phyloP scores from a whole-genome alignment of 1,140 invertebrate genomes.

The Achroia grisella region DNA sequence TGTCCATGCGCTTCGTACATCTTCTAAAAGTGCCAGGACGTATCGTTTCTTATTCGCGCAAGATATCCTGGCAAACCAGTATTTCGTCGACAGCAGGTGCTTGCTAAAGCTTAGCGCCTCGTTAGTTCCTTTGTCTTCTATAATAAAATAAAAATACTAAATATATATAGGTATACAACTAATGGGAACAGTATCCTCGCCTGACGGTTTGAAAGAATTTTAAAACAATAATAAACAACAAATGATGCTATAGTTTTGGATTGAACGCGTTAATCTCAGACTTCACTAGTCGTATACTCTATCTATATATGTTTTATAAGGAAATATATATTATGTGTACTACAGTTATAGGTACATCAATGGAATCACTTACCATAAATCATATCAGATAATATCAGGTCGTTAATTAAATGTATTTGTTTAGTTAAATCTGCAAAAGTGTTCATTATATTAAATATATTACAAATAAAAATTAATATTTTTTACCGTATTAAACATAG shows the following conservation, averaged over 20 bases:
- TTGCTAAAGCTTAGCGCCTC: conserved; percentile 29
- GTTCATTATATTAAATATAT: conserved; percentile 12
- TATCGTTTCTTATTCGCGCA: conserved; percentile 47
- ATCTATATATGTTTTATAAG: too few relatives aligned
- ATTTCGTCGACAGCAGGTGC: conserved; percentile 34
- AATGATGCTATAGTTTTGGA: too few relatives aligned
- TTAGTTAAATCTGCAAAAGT: conserved; percentile 42
- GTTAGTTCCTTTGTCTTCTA: conserved; percentile 14
- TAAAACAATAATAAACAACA: neutral
- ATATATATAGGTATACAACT: too few relatives aligned
- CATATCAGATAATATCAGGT: conserved; percentile 46
- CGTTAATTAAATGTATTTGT: conserved; percentile 40
- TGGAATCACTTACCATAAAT: conserved; percentile 3
- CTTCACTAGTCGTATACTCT: too few relatives aligned
- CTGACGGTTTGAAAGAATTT: too few relatives aligned
- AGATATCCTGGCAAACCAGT: conserved; percentile 47
- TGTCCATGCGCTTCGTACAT: conserved; percentile 40
- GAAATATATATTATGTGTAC: too few relatives aligned
- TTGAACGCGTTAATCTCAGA: too few relatives aligned
- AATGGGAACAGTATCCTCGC: too few relatives aligned
- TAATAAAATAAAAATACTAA: neutral
- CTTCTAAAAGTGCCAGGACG: conserved; percentile 35
- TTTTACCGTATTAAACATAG: neutral
- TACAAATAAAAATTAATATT: neutral
- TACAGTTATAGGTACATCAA: neutral